phyloP scores from a whole-genome alignment of 2,797 vertebrate genomes.

The Myiotriccus ornatus region DNA sequence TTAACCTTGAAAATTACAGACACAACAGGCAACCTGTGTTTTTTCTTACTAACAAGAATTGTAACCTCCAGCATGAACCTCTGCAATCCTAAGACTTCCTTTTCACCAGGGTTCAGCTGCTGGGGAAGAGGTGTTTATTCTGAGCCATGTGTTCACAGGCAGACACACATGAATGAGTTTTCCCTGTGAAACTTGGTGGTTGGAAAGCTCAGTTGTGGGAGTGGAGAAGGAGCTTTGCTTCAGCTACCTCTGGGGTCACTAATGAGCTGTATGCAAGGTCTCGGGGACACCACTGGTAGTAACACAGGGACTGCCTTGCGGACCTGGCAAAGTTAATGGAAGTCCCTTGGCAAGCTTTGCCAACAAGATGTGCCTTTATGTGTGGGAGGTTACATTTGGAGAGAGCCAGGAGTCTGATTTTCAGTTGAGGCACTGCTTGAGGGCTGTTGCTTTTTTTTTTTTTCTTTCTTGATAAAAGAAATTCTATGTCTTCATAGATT shows the following conservation, averaged over 20 bases:
- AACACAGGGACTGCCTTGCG: background rate
- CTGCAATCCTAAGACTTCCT: background rate
- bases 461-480: background rate
- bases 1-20: slow-evolving; percentile 16
- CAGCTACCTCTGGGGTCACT: background rate
- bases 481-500: slow-evolving; percentile 7
- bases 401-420: background rate
- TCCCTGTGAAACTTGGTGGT: background rate
- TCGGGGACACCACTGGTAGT: background rate
- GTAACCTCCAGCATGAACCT: background rate
- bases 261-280: background rate
- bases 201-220: background rate
- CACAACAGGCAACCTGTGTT: background rate
- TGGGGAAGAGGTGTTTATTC: slow-evolving; percentile 5
- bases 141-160: background rate
- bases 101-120: background rate
- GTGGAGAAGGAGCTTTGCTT: background rate
- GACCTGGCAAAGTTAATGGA: background rate
- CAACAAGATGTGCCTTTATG: background rate
- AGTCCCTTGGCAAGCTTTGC: slow-evolving; percentile 12
- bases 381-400: background rate
- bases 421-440: background rate
- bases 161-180: background rate
- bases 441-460: background rate
- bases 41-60: background rate